Conservation (phyloP, 2,888 invertebrate species). For the Eilema sororculum region DNA sequence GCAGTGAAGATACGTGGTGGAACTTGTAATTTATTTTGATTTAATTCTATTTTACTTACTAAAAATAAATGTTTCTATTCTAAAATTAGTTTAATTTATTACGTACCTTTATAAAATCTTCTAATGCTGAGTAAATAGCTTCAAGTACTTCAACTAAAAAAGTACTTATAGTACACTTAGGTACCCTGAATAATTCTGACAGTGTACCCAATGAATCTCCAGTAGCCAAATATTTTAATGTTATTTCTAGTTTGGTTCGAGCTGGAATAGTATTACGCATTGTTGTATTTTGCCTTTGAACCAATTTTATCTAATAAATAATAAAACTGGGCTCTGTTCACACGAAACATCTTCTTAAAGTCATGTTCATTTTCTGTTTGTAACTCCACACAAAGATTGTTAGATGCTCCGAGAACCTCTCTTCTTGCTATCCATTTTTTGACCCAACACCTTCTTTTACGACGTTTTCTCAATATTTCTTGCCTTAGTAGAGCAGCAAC, state of each 20-base stretch:
- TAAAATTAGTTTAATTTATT: neutral
- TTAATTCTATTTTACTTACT: neutral
- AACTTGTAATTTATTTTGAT: neutral
- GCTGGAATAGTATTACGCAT: conserved; percentile 14
- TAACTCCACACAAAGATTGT: conserved; percentile 16
- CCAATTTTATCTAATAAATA: conserved; percentile 25
- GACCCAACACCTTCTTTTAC: too few relatives aligned
- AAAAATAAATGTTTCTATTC: neutral
- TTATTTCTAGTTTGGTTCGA: conserved; percentile 13
- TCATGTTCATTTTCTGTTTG: conserved; percentile 20
- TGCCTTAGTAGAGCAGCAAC: too few relatives aligned
- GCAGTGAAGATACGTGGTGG: neutral
- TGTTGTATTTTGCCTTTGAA: conserved; percentile 21
- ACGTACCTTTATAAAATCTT: conserved; percentile 11
- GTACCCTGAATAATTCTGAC: conserved; percentile 13
- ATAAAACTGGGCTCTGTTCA: conserved; percentile 18
- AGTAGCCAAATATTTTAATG: conserved; percentile 20
- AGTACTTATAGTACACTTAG: conserved; percentile 18
- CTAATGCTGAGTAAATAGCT: conserved; percentile 13
- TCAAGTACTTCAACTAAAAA: conserved; percentile 16
- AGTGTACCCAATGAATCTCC: conserved; percentile 21
- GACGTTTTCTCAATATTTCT: too few relatives aligned
- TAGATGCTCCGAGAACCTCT: conserved; percentile 7
- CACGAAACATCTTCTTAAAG: conserved; percentile 25
- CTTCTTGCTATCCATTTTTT: too few relatives aligned